phyloP scores from a whole-genome alignment of 2,797 vertebrate species.

The Pseudochaenichthys georgianus region DNA sequence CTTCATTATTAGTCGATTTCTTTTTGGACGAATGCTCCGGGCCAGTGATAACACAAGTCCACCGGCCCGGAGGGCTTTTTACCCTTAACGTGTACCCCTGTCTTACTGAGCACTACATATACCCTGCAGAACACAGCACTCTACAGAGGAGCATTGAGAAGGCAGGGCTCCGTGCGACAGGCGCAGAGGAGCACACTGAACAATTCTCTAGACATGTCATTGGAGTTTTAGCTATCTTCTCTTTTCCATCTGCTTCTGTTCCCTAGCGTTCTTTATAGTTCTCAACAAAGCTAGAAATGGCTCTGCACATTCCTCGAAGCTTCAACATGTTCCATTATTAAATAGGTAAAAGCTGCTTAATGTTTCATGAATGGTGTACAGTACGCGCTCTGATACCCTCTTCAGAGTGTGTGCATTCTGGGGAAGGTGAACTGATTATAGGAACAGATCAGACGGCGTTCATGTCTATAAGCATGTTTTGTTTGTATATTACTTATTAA shows the following conservation, averaged over 20 bases:
- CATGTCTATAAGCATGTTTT: neutral
- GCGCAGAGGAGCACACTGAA: constrained; percentile 11
- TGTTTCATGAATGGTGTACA: constrained; percentile 77
- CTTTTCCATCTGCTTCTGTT: constrained; percentile 38
- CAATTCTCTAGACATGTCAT: constrained; percentile 30
- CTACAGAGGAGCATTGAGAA: constrained; percentile 22
- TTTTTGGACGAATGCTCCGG: too few species aligned
- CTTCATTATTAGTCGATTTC: too few species aligned
- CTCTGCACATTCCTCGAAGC: constrained; percentile 58
- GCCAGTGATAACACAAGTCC: too few species aligned
- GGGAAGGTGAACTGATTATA: constrained; percentile 32
- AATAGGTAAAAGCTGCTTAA: constrained; percentile 77
- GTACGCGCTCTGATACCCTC: neutral
- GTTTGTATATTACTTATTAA: neutral
- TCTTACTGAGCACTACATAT: constrained; percentile 29
- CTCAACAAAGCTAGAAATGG: constrained; percentile 47
- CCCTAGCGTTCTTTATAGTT: constrained; percentile 42
- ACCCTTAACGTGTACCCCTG: too few species aligned
- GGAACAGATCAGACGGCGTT: neutral
- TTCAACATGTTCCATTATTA: constrained; percentile 71
- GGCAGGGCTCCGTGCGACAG: constrained; percentile 16
- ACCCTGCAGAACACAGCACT: constrained; percentile 24
- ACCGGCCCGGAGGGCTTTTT: too few species aligned
- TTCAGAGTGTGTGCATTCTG: constrained; percentile 24
- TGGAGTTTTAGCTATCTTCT: constrained; percentile 27